Evolutionary conservation across 2,113 vertebrate genomes (phyloP), one percentile per base, ranked within the genome.

Genomic region (Dryoscopus gambensis): DNA sequence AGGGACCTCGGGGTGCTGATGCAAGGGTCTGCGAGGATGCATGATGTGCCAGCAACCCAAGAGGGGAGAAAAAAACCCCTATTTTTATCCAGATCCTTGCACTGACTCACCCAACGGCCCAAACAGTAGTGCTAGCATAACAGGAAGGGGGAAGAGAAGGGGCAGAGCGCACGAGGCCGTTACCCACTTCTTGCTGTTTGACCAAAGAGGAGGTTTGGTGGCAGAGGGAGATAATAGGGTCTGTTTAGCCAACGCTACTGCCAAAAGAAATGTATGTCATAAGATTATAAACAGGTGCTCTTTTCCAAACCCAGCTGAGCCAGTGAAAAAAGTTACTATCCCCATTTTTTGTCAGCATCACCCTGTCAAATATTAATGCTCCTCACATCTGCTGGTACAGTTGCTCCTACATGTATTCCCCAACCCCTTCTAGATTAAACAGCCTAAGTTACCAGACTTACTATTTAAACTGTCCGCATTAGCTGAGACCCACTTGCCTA

Each of bases 111-210:
- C 76, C 93, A 96, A 96, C 89, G 80, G 95, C 73, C 77, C 88
- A 56, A 87, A 81, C 78, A 87, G 96, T 75, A 84, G 47, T 22
- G 53, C 81, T 90, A 86, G 94, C 93, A 71, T 67, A 96, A 96
- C 92, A 96, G 96, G 94, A 97, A 97, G 91, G 83, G 91, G 95
- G 89, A 80, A 90, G 79, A 96, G 86, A 96, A 74, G 86, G 88
- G 94, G 95, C 86, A 81, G 55, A 95, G 65, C 2, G 0, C 47
- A 49, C 0, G 0, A 47, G 55, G 73, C 76, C 3, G 55, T 93
- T 95, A 84, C 64, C 70, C 64, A 1, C 84, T 84, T 88, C 79
- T 93, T 86, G 44, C 83, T 87, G 79, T 96, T 90, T 89, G 89
- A 90, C 73, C 24, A 2, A 90, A 74, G 64, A 74, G 74, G 67